Base-by-base conservation (phyloP, 2,797 vertebrate genomes). In the Peromyscus aztecus region DNA sequence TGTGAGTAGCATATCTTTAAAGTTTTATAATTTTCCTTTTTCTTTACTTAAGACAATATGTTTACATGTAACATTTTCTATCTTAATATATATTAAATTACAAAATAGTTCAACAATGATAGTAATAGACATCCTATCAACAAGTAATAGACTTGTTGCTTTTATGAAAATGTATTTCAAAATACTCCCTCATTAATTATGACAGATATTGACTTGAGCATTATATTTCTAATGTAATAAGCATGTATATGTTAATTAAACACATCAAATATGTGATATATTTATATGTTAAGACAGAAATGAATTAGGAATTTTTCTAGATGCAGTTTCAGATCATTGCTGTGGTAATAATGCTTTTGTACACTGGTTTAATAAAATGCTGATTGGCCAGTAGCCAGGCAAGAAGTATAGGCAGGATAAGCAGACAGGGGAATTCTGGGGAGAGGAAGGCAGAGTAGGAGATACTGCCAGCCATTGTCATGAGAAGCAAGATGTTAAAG, bases 21-120 rank as follows among this genome's bases (percentile, higher is more conserved):
- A 61, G 29, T 57, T 94, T 55, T 55, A 71, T 59, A 78, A 90
- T 83, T 40, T 75, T 24, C 46, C 65, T 87, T 67, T 55, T 24
- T 57, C 2, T 67, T 2, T 37, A 52, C n/a, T 67, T 78, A 90
- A 92, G 52, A 59, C 57, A 87, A 49, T 90, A 88, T 21, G 67
- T 90, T 97, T 46, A 63, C 4, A 80, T 43, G 46, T 29, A 75
- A 11, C 10, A 57, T 61, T 96, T 94, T 86, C 59, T 83, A 7
- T 93, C 49, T 90, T 87, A 93, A 87, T 63, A 84, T 16, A 49
- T 5, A 87, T 2, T 89, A 49, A n/a, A 80, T 91, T 63, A n/a
- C 13, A 82, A 89, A 89, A n/a, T 92, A 96, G 49, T 52, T 91
- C 49, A 85, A 76, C 29, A 96, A 27, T 77, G 37, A 92, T 52